Conservation (phyloP, 2,797 vertebrate genomes). For the Halcyon chelicuti region DNA sequence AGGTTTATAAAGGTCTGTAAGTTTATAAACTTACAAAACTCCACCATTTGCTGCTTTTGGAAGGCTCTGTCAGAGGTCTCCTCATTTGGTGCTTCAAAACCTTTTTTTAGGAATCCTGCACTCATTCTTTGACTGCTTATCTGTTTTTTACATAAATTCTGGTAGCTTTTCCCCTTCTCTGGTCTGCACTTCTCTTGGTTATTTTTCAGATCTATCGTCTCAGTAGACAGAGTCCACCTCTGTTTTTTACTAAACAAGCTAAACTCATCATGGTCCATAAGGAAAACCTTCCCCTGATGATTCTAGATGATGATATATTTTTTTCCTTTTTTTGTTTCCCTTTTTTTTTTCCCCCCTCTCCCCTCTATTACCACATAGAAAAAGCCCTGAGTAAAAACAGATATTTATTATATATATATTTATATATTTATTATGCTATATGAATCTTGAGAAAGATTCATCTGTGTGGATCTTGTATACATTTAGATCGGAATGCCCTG, state of each 20-base stretch:
- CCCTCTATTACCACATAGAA: not conserved
- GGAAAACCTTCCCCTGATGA: not conserved
- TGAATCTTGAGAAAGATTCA: not conserved
- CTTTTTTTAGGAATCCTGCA: not conserved
- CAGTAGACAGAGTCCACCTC: not conserved
- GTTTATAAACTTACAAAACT: not conserved
- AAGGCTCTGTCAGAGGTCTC: not conserved
- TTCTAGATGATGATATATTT: not conserved
- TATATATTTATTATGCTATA: too few species aligned
- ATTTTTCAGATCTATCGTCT: not conserved
- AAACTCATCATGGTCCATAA: not conserved
- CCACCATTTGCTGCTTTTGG: not conserved
- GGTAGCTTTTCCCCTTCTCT: not conserved
- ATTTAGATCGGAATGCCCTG: not conserved
- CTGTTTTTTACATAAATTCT: not conserved
- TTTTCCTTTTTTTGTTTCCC: too few species aligned
- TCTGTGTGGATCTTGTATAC: not conserved
- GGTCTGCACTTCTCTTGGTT: not conserved
- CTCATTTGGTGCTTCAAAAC: not conserved
- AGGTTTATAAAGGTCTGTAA: not conserved
- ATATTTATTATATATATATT: too few species aligned
- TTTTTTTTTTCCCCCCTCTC: not conserved
- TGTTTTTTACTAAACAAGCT: not conserved
- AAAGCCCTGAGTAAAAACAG: rapidly evolving
- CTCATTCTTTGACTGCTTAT: not conserved